Percentiles rank a stretch among this genome's conserved stretches.
Evolutionary conservation across 2,888 invertebrate genomes (phyloP).

Genomic region (Drosophila mercatorum): DNA sequence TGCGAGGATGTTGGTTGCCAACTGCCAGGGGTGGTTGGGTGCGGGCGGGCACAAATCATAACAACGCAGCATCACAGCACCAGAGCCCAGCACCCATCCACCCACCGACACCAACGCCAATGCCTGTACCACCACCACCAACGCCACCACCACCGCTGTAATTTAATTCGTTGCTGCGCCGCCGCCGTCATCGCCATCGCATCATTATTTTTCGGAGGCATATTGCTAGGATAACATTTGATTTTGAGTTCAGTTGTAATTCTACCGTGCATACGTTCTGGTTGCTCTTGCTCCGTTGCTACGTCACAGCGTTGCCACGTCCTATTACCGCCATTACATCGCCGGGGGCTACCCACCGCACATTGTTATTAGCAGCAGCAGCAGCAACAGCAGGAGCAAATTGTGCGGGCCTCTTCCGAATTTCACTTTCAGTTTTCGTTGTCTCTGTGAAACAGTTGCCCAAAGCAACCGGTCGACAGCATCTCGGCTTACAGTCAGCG

Average conservation of each 20-base stretch:
- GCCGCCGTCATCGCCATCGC: slow-evolving; percentile 58
- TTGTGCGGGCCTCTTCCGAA: slow-evolving; percentile 42
- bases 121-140: background rate
- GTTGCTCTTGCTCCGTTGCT: slow-evolving; percentile 84
- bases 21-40: slow-evolving; percentile 31
- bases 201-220: slow-evolving; percentile 82
- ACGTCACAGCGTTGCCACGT: slow-evolving; percentile 72
- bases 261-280: slow-evolving; percentile 84
- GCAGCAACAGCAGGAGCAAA: slow-evolving; percentile 15
- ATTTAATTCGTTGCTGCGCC: slow-evolving; percentile 74
- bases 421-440: slow-evolving; percentile 80
- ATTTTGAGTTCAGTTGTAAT: slow-evolving; percentile 85
- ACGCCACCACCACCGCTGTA: slow-evolving; percentile 46
- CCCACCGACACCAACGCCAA: slow-evolving; percentile 23
- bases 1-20: slow-evolving; percentile 25
- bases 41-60: slow-evolving; percentile 66
- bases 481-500: slow-evolving; percentile 54
- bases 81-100: slow-evolving; percentile 12
- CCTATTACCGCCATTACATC: slow-evolving; percentile 32
- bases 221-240: slow-evolving; percentile 85
- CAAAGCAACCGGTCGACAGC: slow-evolving; percentile 63
- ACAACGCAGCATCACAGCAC: slow-evolving; percentile 56
- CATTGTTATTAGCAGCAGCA: slow-evolving; percentile 3
- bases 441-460: slow-evolving; percentile 58
- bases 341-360: slow-evolving; percentile 25